Evolutionary conservation across 2,797 vertebrate species (phyloP).

Genomic region (Danio jaintianensis): DNA sequence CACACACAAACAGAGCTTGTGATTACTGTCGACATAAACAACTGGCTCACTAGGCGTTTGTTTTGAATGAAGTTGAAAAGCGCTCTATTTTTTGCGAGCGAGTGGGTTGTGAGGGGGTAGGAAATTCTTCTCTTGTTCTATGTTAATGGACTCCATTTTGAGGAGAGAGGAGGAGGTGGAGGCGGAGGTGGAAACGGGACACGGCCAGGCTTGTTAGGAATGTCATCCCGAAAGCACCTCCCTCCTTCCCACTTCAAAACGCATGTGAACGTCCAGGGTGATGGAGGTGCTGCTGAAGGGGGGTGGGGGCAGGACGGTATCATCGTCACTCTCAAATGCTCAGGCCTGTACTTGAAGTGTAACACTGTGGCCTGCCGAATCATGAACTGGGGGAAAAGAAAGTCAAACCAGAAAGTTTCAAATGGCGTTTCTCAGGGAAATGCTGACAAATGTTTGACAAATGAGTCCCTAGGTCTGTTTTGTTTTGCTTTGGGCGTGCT

Average conservation of each 20-base stretch:
- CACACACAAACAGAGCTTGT: conserved; percentile 1
- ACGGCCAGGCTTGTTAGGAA: conserved; percentile 76
- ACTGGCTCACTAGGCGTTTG: conserved; percentile 16
- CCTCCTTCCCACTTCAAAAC: conserved; percentile 51
- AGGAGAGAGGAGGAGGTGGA: conserved; percentile 37
- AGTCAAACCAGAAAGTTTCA: conserved; percentile 21
- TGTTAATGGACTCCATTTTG: conserved; percentile 64
- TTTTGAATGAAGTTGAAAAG: conserved; percentile 45
- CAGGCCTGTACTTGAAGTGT: conserved; percentile 72
- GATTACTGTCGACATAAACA: conserved; percentile 4
- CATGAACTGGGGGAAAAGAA: conserved; percentile 51
- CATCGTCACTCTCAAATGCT: conserved; percentile 52
- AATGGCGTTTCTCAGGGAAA: not conserved
- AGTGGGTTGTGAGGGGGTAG: conserved; percentile 53
- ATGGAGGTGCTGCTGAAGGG: conserved; percentile 42
- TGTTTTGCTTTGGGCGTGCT: not conserved
- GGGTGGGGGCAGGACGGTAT: conserved; percentile 54
- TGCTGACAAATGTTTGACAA: conserved; percentile 37
- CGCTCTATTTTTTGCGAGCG: conserved; percentile 13
- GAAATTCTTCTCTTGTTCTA: conserved; percentile 61
- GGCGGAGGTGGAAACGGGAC: conserved; percentile 60
- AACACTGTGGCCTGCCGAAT: conserved; percentile 49
- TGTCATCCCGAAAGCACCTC: conserved; percentile 56
- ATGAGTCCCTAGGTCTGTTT: conserved; percentile 8
- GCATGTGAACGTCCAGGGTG: conserved; percentile 44